Base-by-base conservation (phyloP, 2,888 invertebrate genomes). In the Boloria euphrosyne region DNA sequence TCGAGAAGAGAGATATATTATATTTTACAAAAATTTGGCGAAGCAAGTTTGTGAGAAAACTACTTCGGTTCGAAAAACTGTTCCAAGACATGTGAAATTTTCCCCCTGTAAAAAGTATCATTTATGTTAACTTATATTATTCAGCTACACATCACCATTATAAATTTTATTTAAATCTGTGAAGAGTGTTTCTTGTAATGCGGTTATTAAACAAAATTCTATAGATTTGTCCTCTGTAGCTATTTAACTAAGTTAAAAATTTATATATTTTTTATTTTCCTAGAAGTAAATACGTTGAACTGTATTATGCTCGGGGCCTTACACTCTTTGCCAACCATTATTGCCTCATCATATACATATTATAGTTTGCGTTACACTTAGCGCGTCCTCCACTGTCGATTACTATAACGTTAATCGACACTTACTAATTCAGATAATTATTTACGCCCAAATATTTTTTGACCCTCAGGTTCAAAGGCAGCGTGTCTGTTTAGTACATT, bases 341-440 rank as follows among this genome's bases (percentile, higher is more conserved):
- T 76, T 73, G 73, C 72, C 73, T 71, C 73, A 73, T 70, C 69
- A 69, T 69, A 69, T 31, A 69, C 70, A 55, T 60, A 64, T 66
- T 53, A 54, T 62, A 68, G 76, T 78, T 76, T 76, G 75, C 64
- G 64, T 67, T 70, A 55, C 65, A 65, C 16, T 78, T 78, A 78
- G 74, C 68, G 68, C 74, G 74, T 75, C 75, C 78, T 75, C 73
- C 72, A 66, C 57, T 65, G 49, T 70, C 71, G 76, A 72, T 77
- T 75, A 73, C 71, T 68, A 62, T 58, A 68, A 66, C 75, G 74
- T 78, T 83, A 82, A 85, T 80, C 83, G 82, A 79, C 78, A 78
- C 72, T 73, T 81, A 75, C 82, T 86, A 85, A 86, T 72, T 67
- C 67, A 72, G 83, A 75, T 86, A 84, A 85, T 78, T 78, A 73